Evolutionary conservation across 2,113 vertebrate species (phyloP).

Genomic region (Lepus europaeus): DNA sequence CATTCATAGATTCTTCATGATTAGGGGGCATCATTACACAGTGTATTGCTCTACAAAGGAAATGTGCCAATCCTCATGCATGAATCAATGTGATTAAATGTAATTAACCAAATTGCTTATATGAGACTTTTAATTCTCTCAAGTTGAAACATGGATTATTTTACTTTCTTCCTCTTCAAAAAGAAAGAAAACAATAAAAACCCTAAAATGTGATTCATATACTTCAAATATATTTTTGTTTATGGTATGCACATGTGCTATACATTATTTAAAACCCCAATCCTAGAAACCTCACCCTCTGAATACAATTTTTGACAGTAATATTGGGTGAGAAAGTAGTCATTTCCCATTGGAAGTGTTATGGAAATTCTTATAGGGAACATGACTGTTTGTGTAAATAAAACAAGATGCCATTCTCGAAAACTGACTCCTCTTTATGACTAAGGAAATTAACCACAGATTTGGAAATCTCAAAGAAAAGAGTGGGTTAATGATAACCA

Average conservation of each 20-base stretch:
- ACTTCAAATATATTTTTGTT: slow-evolving; percentile 73
- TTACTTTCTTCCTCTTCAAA: slow-evolving; percentile 35
- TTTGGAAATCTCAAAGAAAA: slow-evolving; percentile 66
- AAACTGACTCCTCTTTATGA: slow-evolving; percentile 1
- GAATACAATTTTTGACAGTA: slow-evolving; percentile 72
- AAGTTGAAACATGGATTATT: slow-evolving; percentile 75
- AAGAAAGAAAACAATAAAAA: slow-evolving; percentile 32
- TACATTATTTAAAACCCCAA: slow-evolving; percentile 75
- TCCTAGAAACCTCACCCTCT: slow-evolving; percentile 41
- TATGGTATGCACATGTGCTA: slow-evolving; percentile 45
- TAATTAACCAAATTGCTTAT: slow-evolving; percentile 49
- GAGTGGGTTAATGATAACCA: slow-evolving; percentile 56
- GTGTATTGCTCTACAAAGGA: not conserved
- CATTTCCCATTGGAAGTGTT: slow-evolving; percentile 71
- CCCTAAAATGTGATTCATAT: slow-evolving; percentile 20
- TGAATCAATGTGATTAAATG: slow-evolving; percentile 67
- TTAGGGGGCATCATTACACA: not conserved
- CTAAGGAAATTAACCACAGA: slow-evolving; percentile 69
- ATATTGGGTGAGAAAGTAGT: slow-evolving; percentile 79
- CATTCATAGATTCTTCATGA: not conserved
- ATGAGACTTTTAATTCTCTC: slow-evolving; percentile 40
- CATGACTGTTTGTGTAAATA: slow-evolving; percentile 72
- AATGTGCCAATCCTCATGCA: not conserved
- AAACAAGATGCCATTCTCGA: slow-evolving; percentile 70
- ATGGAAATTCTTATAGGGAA: slow-evolving; percentile 71